phyloP scores from a whole-genome alignment of 2,113 vertebrate species.

The Condylura cristata region DNA sequence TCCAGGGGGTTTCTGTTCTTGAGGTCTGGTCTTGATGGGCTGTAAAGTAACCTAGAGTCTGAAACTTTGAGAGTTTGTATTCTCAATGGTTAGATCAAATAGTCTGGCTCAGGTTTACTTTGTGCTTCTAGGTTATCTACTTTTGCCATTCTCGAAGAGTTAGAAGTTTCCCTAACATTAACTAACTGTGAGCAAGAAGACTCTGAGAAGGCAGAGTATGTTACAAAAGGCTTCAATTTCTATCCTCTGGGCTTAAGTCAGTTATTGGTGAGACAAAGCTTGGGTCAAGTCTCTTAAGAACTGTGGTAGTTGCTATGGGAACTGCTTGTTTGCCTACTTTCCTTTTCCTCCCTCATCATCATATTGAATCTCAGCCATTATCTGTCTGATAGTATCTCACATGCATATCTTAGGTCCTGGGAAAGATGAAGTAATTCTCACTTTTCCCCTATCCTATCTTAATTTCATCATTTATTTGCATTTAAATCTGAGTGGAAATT shows the following conservation, averaged over 20 bases:
- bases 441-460: neutral
- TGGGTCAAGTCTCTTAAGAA: slow-evolving; percentile 19
- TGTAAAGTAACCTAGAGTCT: neutral
- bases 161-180: slow-evolving; percentile 49
- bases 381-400: slow-evolving; percentile 3
- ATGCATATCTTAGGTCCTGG: neutral
- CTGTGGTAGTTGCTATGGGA: slow-evolving; percentile 32
- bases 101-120: slow-evolving; percentile 43
- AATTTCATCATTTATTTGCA: neutral
- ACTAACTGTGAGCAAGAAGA: neutral
- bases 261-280: slow-evolving; percentile 15
- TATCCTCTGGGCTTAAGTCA: neutral
- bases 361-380: slow-evolving; percentile 12
- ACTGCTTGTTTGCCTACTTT: neutral
- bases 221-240: neutral
- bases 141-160: slow-evolving; percentile 15
- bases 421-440: slow-evolving; percentile 28
- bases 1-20: neutral
- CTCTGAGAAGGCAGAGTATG: neutral
- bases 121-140: slow-evolving; percentile 13
- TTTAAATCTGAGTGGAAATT: slow-evolving; percentile 9
- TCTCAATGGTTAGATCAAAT: slow-evolving; percentile 29
- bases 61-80: neutral
- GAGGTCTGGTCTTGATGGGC: neutral
- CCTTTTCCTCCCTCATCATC: slow-evolving; percentile 20